Evolutionary conservation across 2,797 vertebrate genomes (phyloP).

Genomic region (Perodicticus potto): DNA sequence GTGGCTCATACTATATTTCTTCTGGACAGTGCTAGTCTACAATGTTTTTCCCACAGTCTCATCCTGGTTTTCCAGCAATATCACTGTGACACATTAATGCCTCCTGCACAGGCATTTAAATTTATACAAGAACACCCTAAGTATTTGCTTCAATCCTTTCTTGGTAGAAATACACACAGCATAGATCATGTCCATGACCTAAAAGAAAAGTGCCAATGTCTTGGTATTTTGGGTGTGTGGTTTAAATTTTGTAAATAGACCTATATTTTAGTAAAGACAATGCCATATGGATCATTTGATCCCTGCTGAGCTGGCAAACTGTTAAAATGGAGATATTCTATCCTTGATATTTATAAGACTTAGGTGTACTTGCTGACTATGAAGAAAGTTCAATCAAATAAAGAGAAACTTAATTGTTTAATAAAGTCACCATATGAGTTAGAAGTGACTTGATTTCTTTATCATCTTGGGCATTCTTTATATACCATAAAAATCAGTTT

Average conservation of each 20-base stretch:
- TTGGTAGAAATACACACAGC: background rate
- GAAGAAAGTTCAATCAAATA: slow-evolving; percentile 67
- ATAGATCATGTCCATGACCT: background rate
- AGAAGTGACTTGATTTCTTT: slow-evolving; percentile 57
- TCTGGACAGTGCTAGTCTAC: background rate
- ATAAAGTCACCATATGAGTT: slow-evolving; percentile 65
- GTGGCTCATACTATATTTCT: background rate
- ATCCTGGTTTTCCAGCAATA: slow-evolving; percentile 30
- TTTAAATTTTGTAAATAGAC: slow-evolving; percentile 13
- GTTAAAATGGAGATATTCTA: slow-evolving; percentile 21
- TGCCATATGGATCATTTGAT: background rate
- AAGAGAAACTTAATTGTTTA: slow-evolving; percentile 75
- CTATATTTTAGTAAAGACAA: slow-evolving; percentile 51
- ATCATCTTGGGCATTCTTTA: slow-evolving; percentile 47
- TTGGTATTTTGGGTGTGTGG: background rate
- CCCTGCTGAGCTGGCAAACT: slow-evolving; percentile 8
- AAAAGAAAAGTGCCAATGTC: background rate
- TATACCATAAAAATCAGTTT: slow-evolving; percentile 49
- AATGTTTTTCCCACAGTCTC: background rate
- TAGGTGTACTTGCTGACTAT: slow-evolving; percentile 63
- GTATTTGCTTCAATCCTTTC: slow-evolving; percentile 34
- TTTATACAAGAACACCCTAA: slow-evolving; percentile 15
- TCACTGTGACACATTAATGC: background rate
- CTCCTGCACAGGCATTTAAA: background rate
- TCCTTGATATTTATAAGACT: slow-evolving; percentile 44